Evolutionary conservation across 2,888 invertebrate genomes (phyloP).

Genomic region (Andrena camellia): DNA sequence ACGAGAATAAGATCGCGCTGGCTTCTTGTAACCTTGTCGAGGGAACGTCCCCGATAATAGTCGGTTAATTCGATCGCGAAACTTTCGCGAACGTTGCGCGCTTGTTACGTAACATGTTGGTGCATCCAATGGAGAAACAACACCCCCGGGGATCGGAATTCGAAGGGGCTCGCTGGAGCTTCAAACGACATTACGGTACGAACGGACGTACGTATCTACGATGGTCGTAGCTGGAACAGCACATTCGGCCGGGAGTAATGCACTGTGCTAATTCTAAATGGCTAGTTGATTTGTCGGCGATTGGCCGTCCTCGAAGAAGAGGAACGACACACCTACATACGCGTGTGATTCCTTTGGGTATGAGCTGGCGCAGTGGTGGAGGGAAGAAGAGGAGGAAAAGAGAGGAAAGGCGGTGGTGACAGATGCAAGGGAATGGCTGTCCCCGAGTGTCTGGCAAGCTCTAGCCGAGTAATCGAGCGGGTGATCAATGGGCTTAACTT

Average conservation of each 20-base stretch:
- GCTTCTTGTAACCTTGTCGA: not conserved
- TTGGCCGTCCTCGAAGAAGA: not conserved
- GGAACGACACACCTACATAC: not conserved
- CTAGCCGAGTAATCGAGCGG: conserved; percentile 64
- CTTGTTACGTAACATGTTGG: conserved; percentile 26
- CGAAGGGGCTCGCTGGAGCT: not conserved
- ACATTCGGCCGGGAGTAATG: not conserved
- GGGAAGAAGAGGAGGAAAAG: not conserved
- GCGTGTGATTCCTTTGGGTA: not conserved
- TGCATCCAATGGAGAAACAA: conserved; percentile 4
- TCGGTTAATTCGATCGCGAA: conserved; percentile 21
- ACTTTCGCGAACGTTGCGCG: conserved; percentile 8
- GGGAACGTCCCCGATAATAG: conserved; percentile 7
- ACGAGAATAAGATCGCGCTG: not conserved
- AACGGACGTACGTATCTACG: not conserved
- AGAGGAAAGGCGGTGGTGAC: conserved; percentile 40
- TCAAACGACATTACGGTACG: not conserved
- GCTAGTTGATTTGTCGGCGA: not conserved
- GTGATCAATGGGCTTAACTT: conserved; percentile 70
- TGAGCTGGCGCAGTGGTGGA: not conserved
- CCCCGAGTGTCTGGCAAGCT: conserved; percentile 60
- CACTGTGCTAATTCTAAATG: not conserved
- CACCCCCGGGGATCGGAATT: conserved; percentile 13
- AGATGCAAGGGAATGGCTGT: conserved; percentile 67
- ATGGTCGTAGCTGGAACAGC: not conserved